These are phyloP conservation scores for Tenodera sinensis DNA, from an alignment of 2,888 invertebrate genomes.

Conservation along the genomic window DNA sequence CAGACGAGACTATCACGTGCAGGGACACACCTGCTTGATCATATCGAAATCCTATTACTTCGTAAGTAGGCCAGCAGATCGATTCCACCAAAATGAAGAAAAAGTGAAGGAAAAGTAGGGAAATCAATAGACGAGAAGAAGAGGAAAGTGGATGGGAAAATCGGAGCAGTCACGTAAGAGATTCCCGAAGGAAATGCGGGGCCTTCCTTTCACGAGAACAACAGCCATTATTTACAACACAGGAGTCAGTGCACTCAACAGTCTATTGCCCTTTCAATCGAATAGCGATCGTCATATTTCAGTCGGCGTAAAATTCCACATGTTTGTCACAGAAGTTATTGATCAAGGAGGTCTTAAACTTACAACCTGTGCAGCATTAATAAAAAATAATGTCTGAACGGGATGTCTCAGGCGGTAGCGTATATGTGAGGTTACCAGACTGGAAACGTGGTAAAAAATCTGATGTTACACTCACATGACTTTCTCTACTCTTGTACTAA, in stretches of 20 bases:
- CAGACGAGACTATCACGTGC: not conserved
- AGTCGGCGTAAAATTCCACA: not conserved
- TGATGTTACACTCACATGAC: no score
- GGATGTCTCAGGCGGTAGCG: no score
- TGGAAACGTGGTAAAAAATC: no score
- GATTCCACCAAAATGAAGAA: not conserved
- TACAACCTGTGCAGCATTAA: no score
- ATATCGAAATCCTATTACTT: not conserved
- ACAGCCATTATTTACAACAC: not conserved
- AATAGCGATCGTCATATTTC: not conserved
- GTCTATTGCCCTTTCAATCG: not conserved
- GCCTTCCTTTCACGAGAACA: not conserved
- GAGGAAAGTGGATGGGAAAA: not conserved
- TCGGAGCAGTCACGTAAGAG: not conserved
- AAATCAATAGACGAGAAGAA: not conserved
- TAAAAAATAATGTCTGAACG: no score
- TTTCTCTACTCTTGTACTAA: no score
- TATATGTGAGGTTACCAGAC: no score
- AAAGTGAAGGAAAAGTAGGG: not conserved
- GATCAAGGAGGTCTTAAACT: no score
- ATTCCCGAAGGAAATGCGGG: not conserved
- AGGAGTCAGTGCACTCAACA: not conserved
- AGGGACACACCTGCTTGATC: not conserved
- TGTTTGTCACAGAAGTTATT: not conserved
- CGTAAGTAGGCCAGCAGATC: not conserved